These are phyloP conservation scores for Melospiza melodia DNA, from an alignment of 2,113 vertebrate species.

Conservation along the genomic window DNA sequence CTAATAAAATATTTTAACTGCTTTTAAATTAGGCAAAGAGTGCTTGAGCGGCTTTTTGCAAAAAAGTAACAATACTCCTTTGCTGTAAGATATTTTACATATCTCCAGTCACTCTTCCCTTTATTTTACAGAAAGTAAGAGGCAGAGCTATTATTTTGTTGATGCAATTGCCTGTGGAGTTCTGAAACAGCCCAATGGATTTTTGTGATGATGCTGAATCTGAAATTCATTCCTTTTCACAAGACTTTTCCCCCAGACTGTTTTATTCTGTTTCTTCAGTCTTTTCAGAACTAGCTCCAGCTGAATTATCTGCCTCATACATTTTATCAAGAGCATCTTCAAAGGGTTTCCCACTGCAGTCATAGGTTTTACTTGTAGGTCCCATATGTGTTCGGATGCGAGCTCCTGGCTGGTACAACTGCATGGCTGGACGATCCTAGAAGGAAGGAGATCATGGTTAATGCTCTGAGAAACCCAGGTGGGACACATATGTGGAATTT, in stretches of 20 bases:
- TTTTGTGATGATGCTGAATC: background rate
- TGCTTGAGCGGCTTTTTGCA: background rate
- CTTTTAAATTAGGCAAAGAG: background rate
- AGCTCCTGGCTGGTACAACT: conserved; percentile 89
- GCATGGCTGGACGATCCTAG: conserved; percentile 92
- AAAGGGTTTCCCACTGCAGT: conserved; percentile 73
- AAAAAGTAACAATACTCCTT: background rate
- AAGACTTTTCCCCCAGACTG: background rate
- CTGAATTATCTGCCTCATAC: conserved; percentile 72
- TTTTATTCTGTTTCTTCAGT: conserved; percentile 69
- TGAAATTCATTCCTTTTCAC: background rate
- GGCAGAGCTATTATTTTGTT: conserved; percentile 7
- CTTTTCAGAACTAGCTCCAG: conserved; percentile 80
- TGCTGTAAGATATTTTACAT: background rate
- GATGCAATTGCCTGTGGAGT: background rate
- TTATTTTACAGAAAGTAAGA: background rate
- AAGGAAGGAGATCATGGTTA: conserved; percentile 46
- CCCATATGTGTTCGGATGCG: conserved; percentile 82
- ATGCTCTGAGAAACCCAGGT: background rate
- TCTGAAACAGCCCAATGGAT: background rate
- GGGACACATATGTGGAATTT: background rate
- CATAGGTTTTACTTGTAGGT: conserved; percentile 80
- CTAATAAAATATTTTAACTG: background rate
- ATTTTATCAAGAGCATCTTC: conserved; percentile 77
- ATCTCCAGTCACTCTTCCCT: background rate